Evolutionary conservation across 1,140 invertebrate genomes (phyloP).

Genomic region (Neuroterus valhalla): DNA sequence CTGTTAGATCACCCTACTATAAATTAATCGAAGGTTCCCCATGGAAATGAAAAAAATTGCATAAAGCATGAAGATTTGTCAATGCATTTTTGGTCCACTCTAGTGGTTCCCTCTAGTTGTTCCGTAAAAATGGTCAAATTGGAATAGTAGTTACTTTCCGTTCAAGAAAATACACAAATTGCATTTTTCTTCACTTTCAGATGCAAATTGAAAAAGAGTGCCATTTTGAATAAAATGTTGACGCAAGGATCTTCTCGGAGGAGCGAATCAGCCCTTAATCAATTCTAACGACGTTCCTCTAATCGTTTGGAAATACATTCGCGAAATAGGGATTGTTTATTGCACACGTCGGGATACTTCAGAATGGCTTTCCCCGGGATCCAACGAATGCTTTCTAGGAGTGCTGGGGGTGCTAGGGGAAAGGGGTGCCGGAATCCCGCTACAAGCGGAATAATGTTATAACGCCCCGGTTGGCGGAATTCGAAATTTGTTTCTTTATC

Average conservation of each 20-base stretch:
- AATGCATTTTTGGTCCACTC: too few relatives aligned
- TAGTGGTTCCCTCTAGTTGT: too few relatives aligned
- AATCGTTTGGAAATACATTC: conserved; percentile 59
- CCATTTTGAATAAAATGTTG: conserved; percentile 31
- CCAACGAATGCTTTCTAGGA: conserved; percentile 45
- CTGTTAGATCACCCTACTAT: too few relatives aligned
- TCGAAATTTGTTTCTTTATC: conserved; percentile 74
- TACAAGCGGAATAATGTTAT: conserved; percentile 70
- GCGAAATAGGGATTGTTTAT: conserved; percentile 62
- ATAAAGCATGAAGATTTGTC: too few relatives aligned
- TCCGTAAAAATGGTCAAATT: too few relatives aligned
- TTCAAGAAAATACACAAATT: too few relatives aligned
- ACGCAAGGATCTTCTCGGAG: background rate
- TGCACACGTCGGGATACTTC: conserved; percentile 59
- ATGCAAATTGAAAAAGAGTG: conserved; percentile 3
- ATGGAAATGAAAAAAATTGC: too few relatives aligned
- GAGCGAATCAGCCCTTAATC: conserved; percentile 29
- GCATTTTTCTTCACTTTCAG: conserved; percentile 15
- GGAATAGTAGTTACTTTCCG: too few relatives aligned
- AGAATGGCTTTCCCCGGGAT: conserved; percentile 59
- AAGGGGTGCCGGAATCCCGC: conserved; percentile 51
- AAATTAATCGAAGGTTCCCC: too few relatives aligned
- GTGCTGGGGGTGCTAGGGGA: conserved; percentile 50
- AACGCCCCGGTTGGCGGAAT: conserved; percentile 65
- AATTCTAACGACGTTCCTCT: conserved; percentile 44